Conservation (phyloP, 2,888 invertebrate species). For the Acholoe squamosa region DNA sequence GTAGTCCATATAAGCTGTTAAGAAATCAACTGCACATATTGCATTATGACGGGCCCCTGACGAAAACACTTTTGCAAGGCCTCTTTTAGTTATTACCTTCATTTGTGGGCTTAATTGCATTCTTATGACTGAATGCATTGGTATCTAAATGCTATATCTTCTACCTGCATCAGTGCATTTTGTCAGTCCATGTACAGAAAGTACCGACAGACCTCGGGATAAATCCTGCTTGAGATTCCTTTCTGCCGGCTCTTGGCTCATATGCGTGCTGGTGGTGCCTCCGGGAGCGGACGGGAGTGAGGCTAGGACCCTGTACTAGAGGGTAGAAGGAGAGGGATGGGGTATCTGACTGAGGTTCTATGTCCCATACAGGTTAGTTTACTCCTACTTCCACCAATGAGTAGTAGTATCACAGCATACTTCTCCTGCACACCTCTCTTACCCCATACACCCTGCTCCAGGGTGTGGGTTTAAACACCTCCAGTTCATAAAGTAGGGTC, state of each 20-base stretch:
- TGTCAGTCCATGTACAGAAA: neutral
- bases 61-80: too few relatives aligned
- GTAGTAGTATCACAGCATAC: neutral
- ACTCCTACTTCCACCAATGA: neutral
- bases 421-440: neutral
- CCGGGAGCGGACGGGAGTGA: neutral
- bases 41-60: too few relatives aligned
- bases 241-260: neutral
- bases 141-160: neutral
- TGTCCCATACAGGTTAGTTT: neutral
- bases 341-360: neutral
- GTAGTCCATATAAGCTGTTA: too few relatives aligned
- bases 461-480: neutral
- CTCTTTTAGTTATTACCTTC: too few relatives aligned
- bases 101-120: too few relatives aligned
- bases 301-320: neutral
- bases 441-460: slow-evolving; percentile 12
- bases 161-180: too few relatives aligned
- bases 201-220: neutral
- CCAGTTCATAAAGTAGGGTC: neutral
- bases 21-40: too few relatives aligned
- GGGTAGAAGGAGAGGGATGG: neutral
- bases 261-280: neutral
- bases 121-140: neutral
- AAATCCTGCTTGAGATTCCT: neutral